These are phyloP conservation scores for Hemicentrotus pulcherrimus DNA, from an alignment of 35 echinoderm and acorn worm species.

Conservation along the genomic window DNA sequence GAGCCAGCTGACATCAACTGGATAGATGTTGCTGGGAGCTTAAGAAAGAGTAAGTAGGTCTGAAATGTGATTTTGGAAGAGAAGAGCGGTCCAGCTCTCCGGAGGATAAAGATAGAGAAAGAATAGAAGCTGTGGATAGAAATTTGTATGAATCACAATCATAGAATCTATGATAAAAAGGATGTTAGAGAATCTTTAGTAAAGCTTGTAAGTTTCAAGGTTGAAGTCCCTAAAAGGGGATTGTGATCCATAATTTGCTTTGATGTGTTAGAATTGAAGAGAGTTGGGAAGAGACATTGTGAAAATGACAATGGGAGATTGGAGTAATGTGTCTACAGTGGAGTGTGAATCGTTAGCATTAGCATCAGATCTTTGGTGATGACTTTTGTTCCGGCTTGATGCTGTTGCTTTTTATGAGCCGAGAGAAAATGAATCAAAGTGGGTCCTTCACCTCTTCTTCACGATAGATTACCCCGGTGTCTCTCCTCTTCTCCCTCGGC, in stretches of 20 bases:
- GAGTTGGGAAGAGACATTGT: not conserved
- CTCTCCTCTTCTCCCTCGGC: slow-evolving; percentile 70
- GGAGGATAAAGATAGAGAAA: not conserved
- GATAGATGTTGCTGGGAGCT: not conserved
- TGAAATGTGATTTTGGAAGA: not conserved
- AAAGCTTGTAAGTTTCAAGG: not conserved
- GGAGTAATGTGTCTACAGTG: not conserved
- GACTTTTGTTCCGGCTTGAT: not conserved
- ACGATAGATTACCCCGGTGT: slow-evolving; percentile 69
- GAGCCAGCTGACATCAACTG: not conserved
- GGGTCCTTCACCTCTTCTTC: slow-evolving; percentile 71
- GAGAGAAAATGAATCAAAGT: slow-evolving; percentile 37
- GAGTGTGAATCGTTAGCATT: not conserved
- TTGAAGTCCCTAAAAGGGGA: not conserved
- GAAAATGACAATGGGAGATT: not conserved
- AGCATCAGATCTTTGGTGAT: not conserved
- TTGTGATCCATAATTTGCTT: not conserved
- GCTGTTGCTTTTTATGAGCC: not conserved
- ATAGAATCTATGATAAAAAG: not conserved
- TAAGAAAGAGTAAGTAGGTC: not conserved
- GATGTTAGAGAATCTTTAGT: not conserved
- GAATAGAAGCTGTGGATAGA: not conserved
- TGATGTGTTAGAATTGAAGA: not conserved
- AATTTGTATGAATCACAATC: not conserved
- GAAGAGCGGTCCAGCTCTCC: too few relatives aligned